Evolutionary conservation across 1,140 invertebrate genomes (phyloP), one percentile per base, ranked within the genome.

Genomic region (Diorhabda elongata): DNA sequence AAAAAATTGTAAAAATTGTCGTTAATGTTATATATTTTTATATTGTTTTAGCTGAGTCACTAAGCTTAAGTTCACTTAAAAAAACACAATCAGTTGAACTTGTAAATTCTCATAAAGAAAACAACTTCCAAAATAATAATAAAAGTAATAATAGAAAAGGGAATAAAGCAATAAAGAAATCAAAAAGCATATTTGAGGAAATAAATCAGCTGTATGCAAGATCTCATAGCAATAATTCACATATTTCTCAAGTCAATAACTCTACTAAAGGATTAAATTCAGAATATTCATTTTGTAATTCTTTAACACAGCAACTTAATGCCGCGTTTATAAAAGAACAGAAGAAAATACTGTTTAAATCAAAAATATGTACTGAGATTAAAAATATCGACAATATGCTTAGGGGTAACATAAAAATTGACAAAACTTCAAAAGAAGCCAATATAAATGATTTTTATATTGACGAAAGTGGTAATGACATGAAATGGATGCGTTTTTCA

Each of bases 101-200:
- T 26, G 1, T 26, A 26, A 26, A 26, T 26, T 26, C 26, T 26
- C 26, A 26, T 26, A 26, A 26, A 26, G 26, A 26, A 26, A 26
- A 26, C 26, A n/a, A n/a, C 62, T 64, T 47, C 52, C 42, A 42
- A 69, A 69, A 8, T 41, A 62, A 57, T 61, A 52, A 4, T 44
- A 63, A n/a, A 58, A 57, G 7, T 47, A 57, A 56, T 9, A 57
- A 43, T 59, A 44, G 63, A 11, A 58, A 61, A 59, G 8, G 26
- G 42, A 44, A 41, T 42, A 7, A 61, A 3, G 6, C 59, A 43
- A 61, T 6, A 44, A 69, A 72, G 5, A 66, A 64, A n/a, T 67
- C 71, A 11, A 73, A 70, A 58, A 74, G 73, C 47, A 45, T 74
- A 56, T 73, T 71, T 44, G 47, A 58, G 44, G 59, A 71, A 58